phyloP scores from a whole-genome alignment of 2,113 vertebrate genomes.

The Lagenorhynchus albirostris region DNA sequence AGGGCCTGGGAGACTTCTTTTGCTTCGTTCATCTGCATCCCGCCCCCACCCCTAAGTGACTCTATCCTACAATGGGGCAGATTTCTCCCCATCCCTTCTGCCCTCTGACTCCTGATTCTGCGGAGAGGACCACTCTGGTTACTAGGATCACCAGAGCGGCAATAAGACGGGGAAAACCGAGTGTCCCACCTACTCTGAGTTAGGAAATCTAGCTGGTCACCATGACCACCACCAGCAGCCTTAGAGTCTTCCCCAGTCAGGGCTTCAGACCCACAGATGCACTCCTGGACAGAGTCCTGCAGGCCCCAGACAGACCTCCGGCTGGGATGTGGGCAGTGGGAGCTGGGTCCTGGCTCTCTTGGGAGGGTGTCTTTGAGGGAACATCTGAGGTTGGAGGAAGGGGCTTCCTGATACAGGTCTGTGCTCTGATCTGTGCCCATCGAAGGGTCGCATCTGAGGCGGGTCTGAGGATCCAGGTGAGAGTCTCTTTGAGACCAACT shows the following conservation, averaged over 20 bases:
- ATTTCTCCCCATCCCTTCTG: not conserved
- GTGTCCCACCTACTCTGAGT: not conserved
- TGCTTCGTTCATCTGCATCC: not conserved
- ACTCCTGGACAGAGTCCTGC: not conserved
- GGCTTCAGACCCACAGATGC: not conserved
- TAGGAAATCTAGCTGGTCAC: not conserved
- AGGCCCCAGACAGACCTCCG: not conserved
- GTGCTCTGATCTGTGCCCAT: not conserved
- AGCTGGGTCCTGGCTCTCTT: not conserved
- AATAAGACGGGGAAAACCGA: too few species aligned
- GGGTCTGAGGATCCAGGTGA: not conserved
- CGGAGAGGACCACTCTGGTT: not conserved
- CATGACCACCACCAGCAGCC: not conserved
- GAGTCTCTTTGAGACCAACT: not conserved
- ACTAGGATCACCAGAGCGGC: not conserved
- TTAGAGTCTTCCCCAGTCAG: not conserved
- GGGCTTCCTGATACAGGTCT: not conserved
- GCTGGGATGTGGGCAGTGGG: not conserved
- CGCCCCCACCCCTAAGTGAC: too few species aligned
- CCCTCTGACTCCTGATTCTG: not conserved
- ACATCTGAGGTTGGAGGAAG: not conserved
- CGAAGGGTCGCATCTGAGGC: not conserved
- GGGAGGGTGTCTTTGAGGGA: not conserved
- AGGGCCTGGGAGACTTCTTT: not conserved
- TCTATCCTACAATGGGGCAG: not conserved